Evolutionary conservation across 53 echinoderm and acorn worm species (phyloP), one percentile per base, ranked within the genome.

Genomic region (Pentamera pediparva): DNA sequence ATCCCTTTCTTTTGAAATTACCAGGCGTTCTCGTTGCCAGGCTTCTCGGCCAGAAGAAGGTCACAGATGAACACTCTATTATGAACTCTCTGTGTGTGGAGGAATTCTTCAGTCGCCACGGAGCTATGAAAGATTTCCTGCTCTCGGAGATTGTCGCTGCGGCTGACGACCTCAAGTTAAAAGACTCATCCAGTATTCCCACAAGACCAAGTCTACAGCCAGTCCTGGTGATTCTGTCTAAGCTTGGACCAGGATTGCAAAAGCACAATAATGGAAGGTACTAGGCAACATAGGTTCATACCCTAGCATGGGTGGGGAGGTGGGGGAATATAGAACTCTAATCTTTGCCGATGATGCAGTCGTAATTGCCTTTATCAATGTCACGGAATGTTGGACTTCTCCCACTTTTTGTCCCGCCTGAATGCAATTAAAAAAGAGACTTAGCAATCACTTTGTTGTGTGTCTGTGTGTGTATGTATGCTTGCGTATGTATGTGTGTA

Each of bases 41-140:
- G 13, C 91, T 98, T 32, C 88, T 98, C 78, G 98, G 98, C 29
- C 98, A 98, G 78, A 91, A 98, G 76, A 83, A 75, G 50, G 91
- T 91, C 25, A 85, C 88, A 39, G 98, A 92, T 39, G 91, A 98
- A 31, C 98, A 96, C 72, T 96, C 98, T 1, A 83, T 88, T 19
- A 60, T 91, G 62, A 96, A 96, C 67, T 56, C 88, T 13, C 77
- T 89, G 59, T 88, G 91, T 0, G 89, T 88, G 0, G 41, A 78
- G 57, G 86, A 92, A 70, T 92, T 98, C 78, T 88, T 92, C 69
- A 63, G 74, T 56, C 88, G 89, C 56, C 86, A 89, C 63, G 84
- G 84, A 1, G 41, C 65, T 10, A 86, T 92, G 45, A 56, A 80
- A 29, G 54, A 41, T 7, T 92, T 78, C 54, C 84, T 98, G 33